phyloP scores from a whole-genome alignment of 1,140 invertebrate species.

The Popillia japonica region DNA sequence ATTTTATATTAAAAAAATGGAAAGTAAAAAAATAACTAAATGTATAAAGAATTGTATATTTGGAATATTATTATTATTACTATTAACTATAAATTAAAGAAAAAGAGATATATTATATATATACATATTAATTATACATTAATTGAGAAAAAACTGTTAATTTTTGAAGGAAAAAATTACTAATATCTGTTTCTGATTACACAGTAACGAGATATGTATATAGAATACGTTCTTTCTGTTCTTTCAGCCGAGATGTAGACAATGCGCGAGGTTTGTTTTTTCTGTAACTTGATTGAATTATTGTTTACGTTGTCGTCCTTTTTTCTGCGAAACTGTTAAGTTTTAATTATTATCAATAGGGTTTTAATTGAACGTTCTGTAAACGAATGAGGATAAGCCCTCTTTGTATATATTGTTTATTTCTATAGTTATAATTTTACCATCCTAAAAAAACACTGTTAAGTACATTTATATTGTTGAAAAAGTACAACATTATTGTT shows the following conservation, averaged over 20 bases:
- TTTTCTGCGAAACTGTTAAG: slow-evolving; percentile 30
- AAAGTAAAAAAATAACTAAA: slow-evolving; percentile 29
- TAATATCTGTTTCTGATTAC: background rate
- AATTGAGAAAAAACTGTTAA: slow-evolving; percentile 7
- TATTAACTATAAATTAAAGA: slow-evolving; percentile 18
- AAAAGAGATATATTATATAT: slow-evolving; percentile 10
- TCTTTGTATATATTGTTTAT: slow-evolving; percentile 39
- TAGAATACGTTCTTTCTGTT: background rate
- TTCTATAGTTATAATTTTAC: slow-evolving; percentile 37
- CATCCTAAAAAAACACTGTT: slow-evolving; percentile 23
- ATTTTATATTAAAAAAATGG: slow-evolving; percentile 36
- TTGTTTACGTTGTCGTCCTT: background rate
- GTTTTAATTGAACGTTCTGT: background rate
- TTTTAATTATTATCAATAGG: slow-evolving; percentile 28
- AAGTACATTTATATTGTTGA: slow-evolving; percentile 41
- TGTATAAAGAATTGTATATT: slow-evolving; percentile 33
- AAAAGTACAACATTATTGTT: slow-evolving; percentile 41
- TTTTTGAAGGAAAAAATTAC: slow-evolving; percentile 20
- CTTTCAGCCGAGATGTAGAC: background rate
- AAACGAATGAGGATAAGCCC: background rate
- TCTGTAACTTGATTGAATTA: background rate
- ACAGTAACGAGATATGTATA: background rate
- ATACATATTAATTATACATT: background rate
- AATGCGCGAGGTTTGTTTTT: slow-evolving; percentile 16
- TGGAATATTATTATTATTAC: slow-evolving; percentile 20